Percentiles rank a stretch among this genome's conserved stretches.
Conservation (phyloP, 1,140 invertebrate genomes). For the Pseudobourletiella spinata region DNA sequence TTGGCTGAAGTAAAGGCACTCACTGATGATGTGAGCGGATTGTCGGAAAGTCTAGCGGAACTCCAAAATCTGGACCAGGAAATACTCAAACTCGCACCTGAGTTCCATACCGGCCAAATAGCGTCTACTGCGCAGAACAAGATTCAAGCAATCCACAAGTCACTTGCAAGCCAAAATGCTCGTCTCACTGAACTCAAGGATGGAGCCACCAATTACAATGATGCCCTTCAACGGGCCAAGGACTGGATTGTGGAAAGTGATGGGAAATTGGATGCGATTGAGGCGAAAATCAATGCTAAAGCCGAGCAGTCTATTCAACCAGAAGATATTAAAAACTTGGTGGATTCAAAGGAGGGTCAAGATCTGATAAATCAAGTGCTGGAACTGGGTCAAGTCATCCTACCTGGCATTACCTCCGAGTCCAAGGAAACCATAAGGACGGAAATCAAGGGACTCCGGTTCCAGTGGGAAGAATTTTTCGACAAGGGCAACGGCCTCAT, state of each 20-base stretch:
- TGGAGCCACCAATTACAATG: constrained; percentile 56
- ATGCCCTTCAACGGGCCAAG: constrained; percentile 59
- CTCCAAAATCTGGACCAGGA: constrained; percentile 58
- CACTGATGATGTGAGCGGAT: constrained; percentile 52
- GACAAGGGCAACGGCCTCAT: constrained; percentile 74
- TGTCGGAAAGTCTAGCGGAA: constrained; percentile 56
- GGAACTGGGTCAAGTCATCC: constrained; percentile 75
- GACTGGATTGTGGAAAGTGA: constrained; percentile 70
- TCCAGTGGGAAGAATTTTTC: constrained; percentile 69
- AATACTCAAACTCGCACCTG: constrained; percentile 65
- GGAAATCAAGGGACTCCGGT: constrained; percentile 68
- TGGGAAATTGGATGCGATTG: constrained; percentile 53
- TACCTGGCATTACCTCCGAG: constrained; percentile 74
- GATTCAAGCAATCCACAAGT: constrained; percentile 65
- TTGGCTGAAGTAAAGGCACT: constrained; percentile 57
- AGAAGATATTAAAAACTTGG: constrained; percentile 39
- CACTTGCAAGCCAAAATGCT: constrained; percentile 55
- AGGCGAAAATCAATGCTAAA: constrained; percentile 54
- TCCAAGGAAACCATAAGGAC: constrained; percentile 72
- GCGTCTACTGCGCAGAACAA: constrained; percentile 64
- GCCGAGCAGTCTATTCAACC: constrained; percentile 34
- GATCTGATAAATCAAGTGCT: constrained; percentile 66
- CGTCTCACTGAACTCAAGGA: constrained; percentile 56
- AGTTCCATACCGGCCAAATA: constrained; percentile 68
- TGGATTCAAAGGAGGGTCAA: constrained; percentile 56